Evolutionary conservation across 2,888 invertebrate species (phyloP).

Genomic region (Scrobipalpa atriplicella): DNA sequence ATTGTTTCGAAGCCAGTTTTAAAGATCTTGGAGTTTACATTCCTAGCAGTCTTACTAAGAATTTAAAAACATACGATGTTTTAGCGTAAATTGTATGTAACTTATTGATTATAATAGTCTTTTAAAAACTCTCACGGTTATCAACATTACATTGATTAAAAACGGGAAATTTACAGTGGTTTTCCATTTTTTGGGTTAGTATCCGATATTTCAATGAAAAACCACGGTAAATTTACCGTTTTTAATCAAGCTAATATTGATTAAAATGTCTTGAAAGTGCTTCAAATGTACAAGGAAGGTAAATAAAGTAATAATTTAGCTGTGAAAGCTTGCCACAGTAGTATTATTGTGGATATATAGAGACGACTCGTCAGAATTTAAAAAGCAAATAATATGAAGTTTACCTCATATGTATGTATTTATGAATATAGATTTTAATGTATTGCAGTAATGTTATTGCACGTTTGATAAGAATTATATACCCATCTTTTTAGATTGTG

Average conservation of each 20-base stretch:
- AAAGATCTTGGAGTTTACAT: neutral
- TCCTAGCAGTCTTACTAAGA: neutral
- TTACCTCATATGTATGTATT: slow-evolving; percentile 7
- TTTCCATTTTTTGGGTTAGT: too few species aligned
- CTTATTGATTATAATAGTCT: too few species aligned
- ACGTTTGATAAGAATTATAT: neutral
- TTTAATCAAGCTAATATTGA: neutral
- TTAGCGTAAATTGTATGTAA: neutral
- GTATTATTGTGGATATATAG: neutral
- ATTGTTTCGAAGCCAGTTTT: slow-evolving; percentile 1
- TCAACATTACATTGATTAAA: too few species aligned
- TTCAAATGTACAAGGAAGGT: neutral
- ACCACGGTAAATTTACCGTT: too few species aligned
- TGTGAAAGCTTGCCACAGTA: neutral
- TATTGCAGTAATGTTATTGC: slow-evolving; percentile 8
- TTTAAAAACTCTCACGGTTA: too few species aligned
- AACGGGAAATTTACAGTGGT: too few species aligned
- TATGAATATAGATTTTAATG: neutral
- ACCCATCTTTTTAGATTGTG: neutral
- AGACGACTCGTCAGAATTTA: neutral
- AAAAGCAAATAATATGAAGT: neutral
- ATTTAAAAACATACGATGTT: neutral
- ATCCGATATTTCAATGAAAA: too few species aligned
- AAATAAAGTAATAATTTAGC: neutral
- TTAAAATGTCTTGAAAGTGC: neutral